Evolutionary conservation across 1,140 invertebrate genomes (phyloP), one percentile per base, ranked within the genome.

Genomic region (Sitobion miscanthi): DNA sequence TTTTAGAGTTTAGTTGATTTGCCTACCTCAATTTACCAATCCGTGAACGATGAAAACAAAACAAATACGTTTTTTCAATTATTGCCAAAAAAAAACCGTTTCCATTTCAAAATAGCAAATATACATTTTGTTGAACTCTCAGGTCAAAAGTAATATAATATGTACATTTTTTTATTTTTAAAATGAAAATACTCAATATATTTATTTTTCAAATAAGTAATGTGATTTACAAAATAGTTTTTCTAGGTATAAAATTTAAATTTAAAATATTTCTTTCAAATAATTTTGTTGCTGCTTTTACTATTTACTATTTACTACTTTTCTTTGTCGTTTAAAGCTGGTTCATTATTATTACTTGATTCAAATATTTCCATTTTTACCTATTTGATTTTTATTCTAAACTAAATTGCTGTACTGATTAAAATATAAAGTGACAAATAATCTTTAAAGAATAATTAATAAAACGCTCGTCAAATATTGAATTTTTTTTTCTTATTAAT

Each of bases 51-150:
- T 23, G 14, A 89, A 89, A 89, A 89, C 49, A 89, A 89, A 89
- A 89, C 35, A 89, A 89, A 89, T 57, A 54, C 23, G 87, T 38
- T 89, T 89, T 87, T 54, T 35, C 49, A 89, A 54, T 54, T 89
- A 30, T 86, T 77, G 4, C 20, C 35, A 38, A 88, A 88, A 21
- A 88, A 88, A 52, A 30, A 30, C 35, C 35, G 52, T 38, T 89
- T 89, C n/a, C 35, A 57, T 89, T 89, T 38, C 52, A 89, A 89
- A 89, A 89, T 57, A 89, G 11, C 3, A 57, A 89, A 57, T 42
- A 57, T 25, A 89, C 9, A 35, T 57, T 89, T 89, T 25, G 9
- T 38, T 7, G 17, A 89, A 89, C 30, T 89, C 21, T 89, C 21
- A 42, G 3, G 35, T 57, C 52, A 57, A 57, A 57, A 89, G 21